These are phyloP conservation scores for Palythoa grandis DNA, from an alignment of 92 coral and sea anemone genomes.

Conservation along the genomic window DNA sequence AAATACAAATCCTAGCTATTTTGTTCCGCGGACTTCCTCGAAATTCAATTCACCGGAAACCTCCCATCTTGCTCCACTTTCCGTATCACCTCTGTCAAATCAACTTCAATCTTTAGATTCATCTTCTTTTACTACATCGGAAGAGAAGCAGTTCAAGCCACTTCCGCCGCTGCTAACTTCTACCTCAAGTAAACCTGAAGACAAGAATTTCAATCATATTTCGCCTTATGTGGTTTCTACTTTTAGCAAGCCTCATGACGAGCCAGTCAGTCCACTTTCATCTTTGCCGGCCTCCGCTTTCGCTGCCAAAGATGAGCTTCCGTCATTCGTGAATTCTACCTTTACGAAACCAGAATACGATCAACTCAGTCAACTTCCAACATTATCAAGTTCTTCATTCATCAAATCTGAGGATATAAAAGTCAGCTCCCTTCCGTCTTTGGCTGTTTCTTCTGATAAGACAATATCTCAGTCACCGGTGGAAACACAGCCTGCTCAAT, in stretches of 20 bases:
- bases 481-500: slow-evolving; percentile 21
- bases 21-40: not conserved
- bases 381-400: not conserved
- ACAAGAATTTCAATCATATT: not conserved
- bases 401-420: not conserved
- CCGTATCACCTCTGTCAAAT: not conserved
- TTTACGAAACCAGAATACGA: not conserved
- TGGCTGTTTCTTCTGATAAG: not conserved
- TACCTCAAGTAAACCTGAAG: not conserved
- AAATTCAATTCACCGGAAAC: slow-evolving; percentile 8
- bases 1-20: not conserved
- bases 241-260: not conserved
- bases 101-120: not conserved
- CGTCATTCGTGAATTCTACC: not conserved
- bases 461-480: not conserved
- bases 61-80: not conserved
- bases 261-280: not conserved
- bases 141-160: slow-evolving; percentile 12
- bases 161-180: slow-evolving; percentile 5
- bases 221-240: slow-evolving; percentile 25
- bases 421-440: slow-evolving; percentile 3
- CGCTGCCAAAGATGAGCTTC: not conserved
- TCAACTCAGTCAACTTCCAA: not conserved
- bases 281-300: not conserved
- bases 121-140: slow-evolving; percentile 19